Conservation (phyloP, 2,888 invertebrate genomes). For the Spilarctia lutea region DNA sequence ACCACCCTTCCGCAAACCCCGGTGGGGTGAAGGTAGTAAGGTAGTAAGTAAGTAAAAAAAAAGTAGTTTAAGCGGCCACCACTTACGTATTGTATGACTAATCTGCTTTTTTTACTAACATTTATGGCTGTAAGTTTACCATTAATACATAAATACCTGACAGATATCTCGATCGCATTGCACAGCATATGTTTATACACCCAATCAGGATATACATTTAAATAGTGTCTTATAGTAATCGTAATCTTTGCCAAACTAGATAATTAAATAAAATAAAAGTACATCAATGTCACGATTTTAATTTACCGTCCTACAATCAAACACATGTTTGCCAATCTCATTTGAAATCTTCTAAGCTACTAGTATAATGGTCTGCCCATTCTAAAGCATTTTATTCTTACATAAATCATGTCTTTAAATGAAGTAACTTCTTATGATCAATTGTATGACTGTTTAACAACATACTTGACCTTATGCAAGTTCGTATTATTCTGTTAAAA, state of each 20-base stretch:
- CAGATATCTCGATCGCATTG: neutral
- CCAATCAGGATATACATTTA: neutral
- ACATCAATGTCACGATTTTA: neutral
- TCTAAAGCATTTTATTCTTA: neutral
- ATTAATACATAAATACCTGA: no score
- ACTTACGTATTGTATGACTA: no score
- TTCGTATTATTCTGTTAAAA: neutral
- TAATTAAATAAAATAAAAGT: neutral
- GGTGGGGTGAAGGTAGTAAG: no score
- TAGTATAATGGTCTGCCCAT: neutral
- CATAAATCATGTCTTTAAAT: neutral
- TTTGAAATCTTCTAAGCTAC: neutral
- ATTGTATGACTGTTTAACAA: neutral
- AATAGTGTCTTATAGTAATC: neutral
- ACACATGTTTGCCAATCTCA: neutral
- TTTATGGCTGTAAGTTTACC: no score
- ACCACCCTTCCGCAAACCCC: no score
- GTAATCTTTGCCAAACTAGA: neutral
- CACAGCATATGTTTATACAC: neutral
- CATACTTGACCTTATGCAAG: neutral
- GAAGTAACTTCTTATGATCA: neutral
- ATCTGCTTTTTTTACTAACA: no score
- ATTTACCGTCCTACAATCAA: neutral
- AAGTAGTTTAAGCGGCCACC: no score
- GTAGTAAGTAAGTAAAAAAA: no score